Evolutionary conservation across 1,140 invertebrate genomes (phyloP).

Genomic region (Lordiphosa clarofinis): DNA sequence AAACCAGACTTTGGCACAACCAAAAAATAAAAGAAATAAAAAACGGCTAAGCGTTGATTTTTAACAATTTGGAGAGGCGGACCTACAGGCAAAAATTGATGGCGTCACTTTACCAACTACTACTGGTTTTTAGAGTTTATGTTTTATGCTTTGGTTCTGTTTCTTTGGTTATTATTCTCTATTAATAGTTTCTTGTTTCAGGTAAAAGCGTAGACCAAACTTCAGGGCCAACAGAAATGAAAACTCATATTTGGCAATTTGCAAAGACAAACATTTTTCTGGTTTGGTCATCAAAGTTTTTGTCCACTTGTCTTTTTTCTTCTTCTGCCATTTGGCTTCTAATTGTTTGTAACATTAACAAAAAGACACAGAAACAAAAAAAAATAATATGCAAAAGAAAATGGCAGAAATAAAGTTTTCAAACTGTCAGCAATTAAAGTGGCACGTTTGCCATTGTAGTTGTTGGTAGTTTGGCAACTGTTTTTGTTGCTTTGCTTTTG

Average conservation of each 20-base stretch:
- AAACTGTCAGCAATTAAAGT: conserved; percentile 73
- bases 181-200: conserved; percentile 12
- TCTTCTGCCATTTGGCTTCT: conserved; percentile 53
- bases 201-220: conserved; percentile 23
- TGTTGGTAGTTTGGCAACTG: conserved; percentile 53
- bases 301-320: conserved; percentile 4
- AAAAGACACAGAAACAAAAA: conserved; percentile 24
- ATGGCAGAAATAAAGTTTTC: conserved; percentile 51
- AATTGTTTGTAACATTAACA: conserved; percentile 66
- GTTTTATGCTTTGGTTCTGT: conserved; percentile 21
- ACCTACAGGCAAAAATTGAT: conserved; percentile 30
- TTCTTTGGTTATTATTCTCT: conserved; percentile 11
- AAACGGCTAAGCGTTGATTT: too few relatives aligned
- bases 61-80: not conserved
- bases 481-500: conserved; percentile 14
- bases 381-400: conserved; percentile 39
- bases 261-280: conserved; percentile 24
- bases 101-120: conserved; percentile 49
- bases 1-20: too few relatives aligned
- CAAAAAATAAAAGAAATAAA: too few relatives aligned
- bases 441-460: conserved; percentile 37
- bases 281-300: conserved; percentile 45
- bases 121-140: conserved; percentile 52
- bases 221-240: conserved; percentile 22
- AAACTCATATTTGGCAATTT: conserved; percentile 34